Percentiles rank a stretch among this genome's conserved stretches.
Conservation (phyloP, 2,797 vertebrate species). For the Crax fasciolata region DNA sequence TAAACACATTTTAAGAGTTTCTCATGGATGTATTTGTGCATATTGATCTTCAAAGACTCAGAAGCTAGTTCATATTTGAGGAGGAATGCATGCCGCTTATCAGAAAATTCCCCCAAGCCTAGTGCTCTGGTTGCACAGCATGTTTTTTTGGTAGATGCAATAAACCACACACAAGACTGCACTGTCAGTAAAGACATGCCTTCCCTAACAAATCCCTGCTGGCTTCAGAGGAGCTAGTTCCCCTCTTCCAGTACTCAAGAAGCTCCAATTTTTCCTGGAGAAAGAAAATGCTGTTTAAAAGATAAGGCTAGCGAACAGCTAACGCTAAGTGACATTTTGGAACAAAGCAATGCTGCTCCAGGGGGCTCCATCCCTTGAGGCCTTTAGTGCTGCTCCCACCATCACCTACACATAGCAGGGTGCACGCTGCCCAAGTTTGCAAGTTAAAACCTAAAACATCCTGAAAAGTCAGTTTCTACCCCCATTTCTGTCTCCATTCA, state of each 20-base stretch:
- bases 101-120: background rate
- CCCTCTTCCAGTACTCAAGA: background rate
- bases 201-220: background rate
- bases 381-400: background rate
- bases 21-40: fast-evolving
- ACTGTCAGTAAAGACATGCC: background rate
- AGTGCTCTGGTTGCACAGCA: background rate
- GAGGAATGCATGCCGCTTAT: background rate
- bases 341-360: background rate
- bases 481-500: background rate
- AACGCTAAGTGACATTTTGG: background rate
- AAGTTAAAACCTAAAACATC: background rate
- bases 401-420: background rate
- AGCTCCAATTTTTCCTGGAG: background rate
- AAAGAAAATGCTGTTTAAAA: background rate
- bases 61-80: background rate
- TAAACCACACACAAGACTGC: background rate
- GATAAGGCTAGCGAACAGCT: background rate
- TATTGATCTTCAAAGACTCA: background rate
- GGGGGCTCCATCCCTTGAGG: background rate
- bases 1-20: background rate
- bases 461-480: background rate
- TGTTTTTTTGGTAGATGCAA: background rate
- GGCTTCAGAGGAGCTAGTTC: background rate
- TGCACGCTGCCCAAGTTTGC: background rate